These are phyloP conservation scores for Periophthalmus modestus DNA, from an alignment of 2,113 vertebrate species.

Conservation along the genomic window DNA sequence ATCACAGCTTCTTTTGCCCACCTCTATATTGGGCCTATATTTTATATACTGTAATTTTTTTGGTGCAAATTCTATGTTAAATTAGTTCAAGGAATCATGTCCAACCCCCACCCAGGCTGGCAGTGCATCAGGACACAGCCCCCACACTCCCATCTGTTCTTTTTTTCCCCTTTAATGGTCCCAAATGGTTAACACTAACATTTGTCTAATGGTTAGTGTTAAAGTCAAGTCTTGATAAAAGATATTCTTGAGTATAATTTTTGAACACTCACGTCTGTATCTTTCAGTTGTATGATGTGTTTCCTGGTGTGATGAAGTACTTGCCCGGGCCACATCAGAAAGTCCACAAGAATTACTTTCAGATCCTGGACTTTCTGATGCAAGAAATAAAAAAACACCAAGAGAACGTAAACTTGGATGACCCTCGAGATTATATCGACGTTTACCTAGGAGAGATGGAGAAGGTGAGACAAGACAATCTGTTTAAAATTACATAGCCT, in stretches of 20 bases:
- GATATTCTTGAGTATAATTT: background rate
- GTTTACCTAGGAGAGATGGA: conserved; percentile 81
- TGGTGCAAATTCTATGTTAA: no score
- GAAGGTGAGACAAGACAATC: conserved; percentile 73
- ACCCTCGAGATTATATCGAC: conserved; percentile 83
- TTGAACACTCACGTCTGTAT: background rate
- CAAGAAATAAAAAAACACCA: conserved; percentile 75
- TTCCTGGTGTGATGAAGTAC: conserved; percentile 75
- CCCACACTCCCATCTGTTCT: no score
- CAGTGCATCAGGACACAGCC: no score
- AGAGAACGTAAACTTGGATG: conserved; percentile 74
- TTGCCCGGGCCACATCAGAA: conserved; percentile 84
- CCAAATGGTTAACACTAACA: background rate
- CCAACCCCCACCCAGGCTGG: no score
- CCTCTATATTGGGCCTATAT: no score
- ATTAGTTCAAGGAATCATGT: no score
- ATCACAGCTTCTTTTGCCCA: background rate
- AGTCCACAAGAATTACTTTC: conserved; percentile 57
- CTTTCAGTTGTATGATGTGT: conserved; percentile 74
- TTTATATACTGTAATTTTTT: no score
- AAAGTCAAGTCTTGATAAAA: background rate
- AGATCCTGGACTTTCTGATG: conserved; percentile 66
- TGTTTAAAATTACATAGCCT: background rate
- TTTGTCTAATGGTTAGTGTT: background rate
- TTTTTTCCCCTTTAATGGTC: no score